Base-by-base conservation (phyloP, 1,140 invertebrate species). In the Sitophilus oryzae region DNA sequence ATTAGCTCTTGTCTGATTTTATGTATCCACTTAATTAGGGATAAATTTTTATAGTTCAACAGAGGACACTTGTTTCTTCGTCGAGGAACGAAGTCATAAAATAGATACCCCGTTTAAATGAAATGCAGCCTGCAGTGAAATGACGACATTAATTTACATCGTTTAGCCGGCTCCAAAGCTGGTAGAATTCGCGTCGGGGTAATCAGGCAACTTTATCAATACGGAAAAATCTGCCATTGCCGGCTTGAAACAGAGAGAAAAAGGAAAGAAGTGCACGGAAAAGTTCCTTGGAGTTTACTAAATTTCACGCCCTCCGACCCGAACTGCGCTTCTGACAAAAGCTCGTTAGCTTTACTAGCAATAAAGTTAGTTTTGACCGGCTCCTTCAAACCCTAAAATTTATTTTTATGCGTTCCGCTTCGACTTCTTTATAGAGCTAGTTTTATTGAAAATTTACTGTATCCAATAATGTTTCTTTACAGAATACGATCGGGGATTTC, bases 261-360 rank as follows among this genome's bases (percentile, higher is more conserved):
- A 30, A 2, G 19, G 34, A 48, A 48, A 36, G 25, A n/a, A n/a
- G n/a, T n/a, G n/a, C n/a, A n/a, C 36, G 23, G 35, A 40, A 50
- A 50, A 50, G 30, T 50, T 34, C 47, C 47, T 37, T 50, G 30
- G 47, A 40, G 47, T 34, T 50, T 50, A 50, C 14, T 50, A 50
- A 50, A 50, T 50, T 40, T 50, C 47, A 40, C 35, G 16, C 18
- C 35, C 19, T 50, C 36, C 30, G 22, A 50, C 19, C 47, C 14
- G 36, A 21, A 25, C 35, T 50, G 47, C 47, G 40, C 35, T 50
- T 40, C 47, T 25, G 47, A 38, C 47, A 50, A 50, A 50, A 50
- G 47, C 47, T 50, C 47, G 37, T 50, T 50, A 50, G 37, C 22
- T 50, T 50, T 50, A 22, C 10, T 40, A 14, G 47, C 45, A 36